These are phyloP conservation scores for Diloba caeruleocephala DNA, from an alignment of 2,888 invertebrate genomes.

Conservation along the genomic window DNA sequence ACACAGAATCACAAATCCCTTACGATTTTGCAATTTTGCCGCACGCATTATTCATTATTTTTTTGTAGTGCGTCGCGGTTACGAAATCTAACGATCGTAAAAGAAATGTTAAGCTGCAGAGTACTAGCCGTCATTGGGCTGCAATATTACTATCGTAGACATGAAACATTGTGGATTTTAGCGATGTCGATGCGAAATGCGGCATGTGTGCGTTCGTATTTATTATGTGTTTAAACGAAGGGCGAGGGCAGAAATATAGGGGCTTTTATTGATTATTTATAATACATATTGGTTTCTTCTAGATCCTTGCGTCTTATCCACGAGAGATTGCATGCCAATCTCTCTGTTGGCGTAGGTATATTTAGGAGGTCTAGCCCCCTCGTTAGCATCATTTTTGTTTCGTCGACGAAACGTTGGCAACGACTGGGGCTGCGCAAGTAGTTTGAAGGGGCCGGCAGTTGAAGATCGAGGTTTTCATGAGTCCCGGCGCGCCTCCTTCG, in stretches of 20 bases:
- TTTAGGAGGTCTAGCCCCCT: no score
- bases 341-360: not conserved
- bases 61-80: no score
- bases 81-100: conserved; percentile 19
- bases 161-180: conserved; percentile 20
- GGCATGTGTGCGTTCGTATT: conserved; percentile 7
- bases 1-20: no score
- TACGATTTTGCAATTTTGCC: no score
- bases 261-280: conserved; percentile 21
- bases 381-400: no score
- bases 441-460: no score
- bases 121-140: conserved; percentile 10
- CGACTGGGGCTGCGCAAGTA: no score
- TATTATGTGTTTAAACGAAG: conserved; percentile 33
- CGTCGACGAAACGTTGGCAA: no score
- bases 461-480: no score
- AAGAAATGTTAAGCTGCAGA: conserved; percentile 6
- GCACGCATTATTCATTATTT: no score
- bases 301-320: conserved; percentile 6
- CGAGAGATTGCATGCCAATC: conserved; percentile 6
- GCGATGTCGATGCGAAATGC: conserved; percentile 19
- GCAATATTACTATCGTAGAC: no score
- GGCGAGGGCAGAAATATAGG: conserved; percentile 32
- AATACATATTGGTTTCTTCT: conserved; percentile 21
- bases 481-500: no score